Conservation (phyloP, 2,888 invertebrate genomes). For the Erpobdella octoculata region DNA sequence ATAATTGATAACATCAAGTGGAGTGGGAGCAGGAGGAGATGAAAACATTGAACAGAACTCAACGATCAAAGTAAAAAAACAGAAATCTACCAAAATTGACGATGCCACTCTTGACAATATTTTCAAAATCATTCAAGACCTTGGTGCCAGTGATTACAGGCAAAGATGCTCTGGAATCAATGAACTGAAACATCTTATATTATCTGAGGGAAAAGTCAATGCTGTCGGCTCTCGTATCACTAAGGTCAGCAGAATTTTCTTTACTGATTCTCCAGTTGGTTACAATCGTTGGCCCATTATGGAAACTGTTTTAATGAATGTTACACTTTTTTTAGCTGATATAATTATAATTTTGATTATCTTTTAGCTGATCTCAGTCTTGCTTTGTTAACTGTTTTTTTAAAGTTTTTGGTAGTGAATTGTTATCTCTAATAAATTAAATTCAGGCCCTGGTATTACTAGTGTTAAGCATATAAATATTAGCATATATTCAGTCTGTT, state of each 20-base stretch:
- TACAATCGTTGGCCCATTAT: not conserved
- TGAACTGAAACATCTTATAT: conserved; percentile 44
- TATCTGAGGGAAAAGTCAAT: conserved; percentile 40
- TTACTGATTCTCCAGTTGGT: not conserved
- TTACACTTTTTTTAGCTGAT: not conserved
- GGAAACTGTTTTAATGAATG: not conserved
- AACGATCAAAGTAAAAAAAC: not conserved
- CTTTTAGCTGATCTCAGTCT: not conserved
- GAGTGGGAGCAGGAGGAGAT: not conserved
- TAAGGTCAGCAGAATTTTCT: conserved; percentile 41
- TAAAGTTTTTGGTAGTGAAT: too few species aligned
- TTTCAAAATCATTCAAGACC: conserved; percentile 14
- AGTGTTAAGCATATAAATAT: too few species aligned
- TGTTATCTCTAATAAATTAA: too few species aligned
- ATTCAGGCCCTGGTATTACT: too few species aligned
- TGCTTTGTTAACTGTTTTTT: not conserved
- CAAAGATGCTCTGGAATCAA: conserved; percentile 47
- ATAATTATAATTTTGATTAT: not conserved
- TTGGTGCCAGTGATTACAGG: conserved; percentile 45
- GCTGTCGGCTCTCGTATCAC: conserved; percentile 44
- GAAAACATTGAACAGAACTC: not conserved
- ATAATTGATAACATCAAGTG: not conserved
- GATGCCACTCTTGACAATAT: conserved; percentile 32
- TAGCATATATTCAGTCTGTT: too few species aligned
- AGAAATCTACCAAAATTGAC: conserved; percentile 15